Percentiles rank a stretch among this genome's conserved stretches.
Conservation (phyloP, 1,140 invertebrate genomes). For the Drosophila hydei region DNA sequence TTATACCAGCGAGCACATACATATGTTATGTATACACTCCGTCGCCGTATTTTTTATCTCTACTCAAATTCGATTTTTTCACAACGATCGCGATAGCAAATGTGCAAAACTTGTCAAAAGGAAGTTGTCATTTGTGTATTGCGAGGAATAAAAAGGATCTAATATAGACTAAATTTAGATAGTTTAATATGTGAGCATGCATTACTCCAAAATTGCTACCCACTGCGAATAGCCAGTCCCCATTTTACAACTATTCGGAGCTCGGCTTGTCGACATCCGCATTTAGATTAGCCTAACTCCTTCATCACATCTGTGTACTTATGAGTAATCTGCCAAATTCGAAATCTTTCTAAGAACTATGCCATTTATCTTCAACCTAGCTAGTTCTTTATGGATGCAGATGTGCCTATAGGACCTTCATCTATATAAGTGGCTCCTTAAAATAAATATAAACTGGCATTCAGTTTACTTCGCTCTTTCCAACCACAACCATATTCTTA, state of each 20-base stretch:
- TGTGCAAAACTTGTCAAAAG: neutral
- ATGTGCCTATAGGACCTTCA: neutral
- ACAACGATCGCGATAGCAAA: constrained; percentile 27
- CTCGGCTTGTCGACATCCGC: no score
- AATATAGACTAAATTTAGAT: constrained; percentile 8
- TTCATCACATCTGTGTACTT: neutral
- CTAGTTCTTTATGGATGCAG: neutral
- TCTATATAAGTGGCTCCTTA: neutral
- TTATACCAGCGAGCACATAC: constrained; percentile 7
- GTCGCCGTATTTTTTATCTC: constrained; percentile 4
- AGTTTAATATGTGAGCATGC: neutral
- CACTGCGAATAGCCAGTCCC: constrained; percentile 15
- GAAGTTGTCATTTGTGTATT: constrained; percentile 19
- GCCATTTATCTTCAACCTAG: constrained; percentile 52
- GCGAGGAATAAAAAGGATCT: constrained; percentile 1
- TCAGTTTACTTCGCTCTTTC: no score
- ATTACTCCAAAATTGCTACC: neutral
- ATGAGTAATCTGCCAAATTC: constrained; percentile 21
- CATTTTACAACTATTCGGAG: neutral
- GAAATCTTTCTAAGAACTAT: constrained; percentile 5
- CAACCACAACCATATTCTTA: neutral
- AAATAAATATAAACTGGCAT: neutral
- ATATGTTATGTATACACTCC: constrained; percentile 1
- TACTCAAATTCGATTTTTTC: constrained; percentile 28
- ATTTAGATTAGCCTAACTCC: no score